phyloP scores from a whole-genome alignment of 2,888 invertebrate genomes.

The Lutraria lutraria region DNA sequence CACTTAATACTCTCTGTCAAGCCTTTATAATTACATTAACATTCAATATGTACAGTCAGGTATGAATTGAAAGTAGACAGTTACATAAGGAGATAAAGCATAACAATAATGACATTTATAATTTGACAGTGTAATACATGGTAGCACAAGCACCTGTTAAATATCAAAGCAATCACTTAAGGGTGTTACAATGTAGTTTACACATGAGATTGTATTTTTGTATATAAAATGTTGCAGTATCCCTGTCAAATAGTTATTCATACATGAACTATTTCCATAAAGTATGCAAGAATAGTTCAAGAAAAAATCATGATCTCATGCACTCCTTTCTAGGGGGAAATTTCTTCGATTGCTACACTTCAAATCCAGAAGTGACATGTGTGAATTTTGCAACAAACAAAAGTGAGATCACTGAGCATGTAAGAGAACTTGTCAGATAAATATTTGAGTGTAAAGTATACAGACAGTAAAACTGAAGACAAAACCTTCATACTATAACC shows the following conservation, averaged over 20 bases:
- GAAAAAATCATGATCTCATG: too few relatives aligned
- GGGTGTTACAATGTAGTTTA: background rate
- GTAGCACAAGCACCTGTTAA: background rate
- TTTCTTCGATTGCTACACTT: background rate
- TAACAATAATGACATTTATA: conserved; percentile 6
- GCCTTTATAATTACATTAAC: background rate
- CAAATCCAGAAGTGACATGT: background rate
- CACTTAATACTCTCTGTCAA: background rate
- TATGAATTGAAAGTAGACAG: background rate
- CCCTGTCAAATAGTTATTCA: too few relatives aligned
- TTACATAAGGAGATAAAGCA: background rate
- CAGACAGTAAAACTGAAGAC: too few relatives aligned
- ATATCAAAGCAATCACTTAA: background rate
- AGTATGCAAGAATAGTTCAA: too few relatives aligned
- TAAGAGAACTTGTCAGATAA: too few relatives aligned
- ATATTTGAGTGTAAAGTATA: too few relatives aligned
- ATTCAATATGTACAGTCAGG: conserved; percentile 16
- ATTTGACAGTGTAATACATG: background rate
- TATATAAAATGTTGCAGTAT: background rate
- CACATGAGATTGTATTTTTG: too few relatives aligned
- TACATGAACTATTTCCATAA: too few relatives aligned
- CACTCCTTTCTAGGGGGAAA: too few relatives aligned
- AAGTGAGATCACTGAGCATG: background rate
- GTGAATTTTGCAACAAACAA: background rate
- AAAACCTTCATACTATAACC: too few relatives aligned